Base-by-base conservation (phyloP, 2,888 invertebrate genomes). In the Nebria brevicollis region DNA sequence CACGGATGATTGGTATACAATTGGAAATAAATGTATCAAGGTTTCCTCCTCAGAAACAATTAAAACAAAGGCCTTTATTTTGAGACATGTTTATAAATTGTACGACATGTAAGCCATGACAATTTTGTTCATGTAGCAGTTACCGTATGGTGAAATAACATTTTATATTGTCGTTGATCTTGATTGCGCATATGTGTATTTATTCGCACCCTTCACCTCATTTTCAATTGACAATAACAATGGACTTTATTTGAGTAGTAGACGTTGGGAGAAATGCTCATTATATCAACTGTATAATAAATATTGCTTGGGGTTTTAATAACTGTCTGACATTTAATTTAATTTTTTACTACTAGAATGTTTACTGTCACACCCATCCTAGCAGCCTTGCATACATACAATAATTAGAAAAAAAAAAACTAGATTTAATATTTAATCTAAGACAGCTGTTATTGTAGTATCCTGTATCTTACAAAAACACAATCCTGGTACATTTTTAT, bases 121-220 rank as follows among this genome's bases (percentile, higher is more conserved):
- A 34, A 34, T 34, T 34, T 34, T 34, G 34, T 34, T 4, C 34
- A 34, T 34, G 34, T 34, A 34, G 34, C 34, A 34, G 34, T 34
- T 34, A 34, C 54, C 54, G 54, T 54, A 54, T 54, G 13, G 54
- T 54, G 54, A 54, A 54, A 1, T 54, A 54, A 54, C 13, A 54
- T 54, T 11, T 20, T 11, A 54, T 54, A 54, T 8, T 54, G 54
- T 54, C 13, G 54, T 54, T 54, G 54, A 54, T 54, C 54, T 54
- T 54, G 54, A 13, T 54, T 34, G 34, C 34, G 5, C 34, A 34
- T 4, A 34, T 4, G 1, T 34, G 1, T 5, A 34, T 34, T 3
- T 54, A 54, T 54, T 54, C 54, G 54, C 54, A 54, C 54, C 54
- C 54, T 54, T 54, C 54, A 54, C 54, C 54, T 54, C 54, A 54